Conservation (phyloP, 1,140 invertebrate genomes). For the Drosophila truncata region DNA sequence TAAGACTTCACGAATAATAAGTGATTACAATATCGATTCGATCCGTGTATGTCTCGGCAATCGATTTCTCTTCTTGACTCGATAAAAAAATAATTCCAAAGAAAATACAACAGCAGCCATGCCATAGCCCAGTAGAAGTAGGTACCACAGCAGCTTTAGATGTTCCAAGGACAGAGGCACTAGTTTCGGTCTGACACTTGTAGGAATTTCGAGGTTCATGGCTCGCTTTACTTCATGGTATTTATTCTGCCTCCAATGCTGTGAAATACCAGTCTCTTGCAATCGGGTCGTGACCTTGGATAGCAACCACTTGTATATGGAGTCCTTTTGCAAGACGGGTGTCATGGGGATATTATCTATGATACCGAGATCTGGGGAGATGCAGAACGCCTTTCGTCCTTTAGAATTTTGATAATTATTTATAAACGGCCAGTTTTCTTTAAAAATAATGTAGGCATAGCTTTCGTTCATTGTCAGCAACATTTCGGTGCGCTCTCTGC, state of each 20-base stretch:
- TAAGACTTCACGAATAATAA: neutral
- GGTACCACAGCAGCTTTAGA: neutral
- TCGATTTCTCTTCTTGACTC: neutral
- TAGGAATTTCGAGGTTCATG: neutral
- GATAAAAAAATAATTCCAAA: neutral
- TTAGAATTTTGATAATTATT: neutral
- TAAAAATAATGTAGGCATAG: neutral
- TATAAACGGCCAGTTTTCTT: constrained; percentile 3
- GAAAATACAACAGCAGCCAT: neutral
- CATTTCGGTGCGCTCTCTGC: neutral
- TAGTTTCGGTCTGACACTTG: neutral
- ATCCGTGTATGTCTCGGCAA: neutral
- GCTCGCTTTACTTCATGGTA: neutral
- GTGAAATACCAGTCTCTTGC: neutral
- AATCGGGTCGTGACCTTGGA: neutral
- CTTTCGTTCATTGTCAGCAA: neutral
- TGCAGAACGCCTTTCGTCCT: neutral
- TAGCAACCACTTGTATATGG: neutral
- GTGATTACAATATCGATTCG: neutral
- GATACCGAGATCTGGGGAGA: neutral
- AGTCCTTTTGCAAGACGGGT: neutral
- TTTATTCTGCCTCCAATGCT: neutral
- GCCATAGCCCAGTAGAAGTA: neutral
- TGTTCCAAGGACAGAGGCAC: neutral
- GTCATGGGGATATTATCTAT: neutral